These are phyloP conservation scores for Tribolium castaneum DNA, from an alignment of 1,140 invertebrate genomes.

Conservation along the genomic window DNA sequence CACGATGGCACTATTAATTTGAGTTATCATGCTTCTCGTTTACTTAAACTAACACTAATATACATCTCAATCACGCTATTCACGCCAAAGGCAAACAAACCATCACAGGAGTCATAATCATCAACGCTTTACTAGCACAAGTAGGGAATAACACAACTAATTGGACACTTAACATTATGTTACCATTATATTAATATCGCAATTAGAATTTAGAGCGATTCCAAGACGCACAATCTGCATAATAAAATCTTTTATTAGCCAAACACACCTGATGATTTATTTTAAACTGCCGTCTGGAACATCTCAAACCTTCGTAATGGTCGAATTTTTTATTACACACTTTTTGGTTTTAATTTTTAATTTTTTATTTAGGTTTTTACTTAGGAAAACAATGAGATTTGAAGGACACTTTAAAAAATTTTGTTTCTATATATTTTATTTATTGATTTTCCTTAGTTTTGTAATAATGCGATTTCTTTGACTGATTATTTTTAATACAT, in stretches of 20 bases:
- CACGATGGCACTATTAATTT: not conserved
- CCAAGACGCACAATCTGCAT: not conserved
- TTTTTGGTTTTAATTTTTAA: too few species aligned
- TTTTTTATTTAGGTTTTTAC: too few species aligned
- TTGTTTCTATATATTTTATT: too few species aligned
- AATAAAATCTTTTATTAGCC: not conserved
- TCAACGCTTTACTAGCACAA: not conserved
- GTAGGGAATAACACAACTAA: not conserved
- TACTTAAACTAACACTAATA: not conserved
- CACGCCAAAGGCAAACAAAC: conserved; percentile 12
- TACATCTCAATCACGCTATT: conserved; percentile 1
- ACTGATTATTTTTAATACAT: too few species aligned
- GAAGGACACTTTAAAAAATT: too few species aligned
- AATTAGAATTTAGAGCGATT: not conserved
- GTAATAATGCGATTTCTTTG: too few species aligned
- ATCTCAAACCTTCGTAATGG: too few species aligned
- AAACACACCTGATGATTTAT: not conserved
- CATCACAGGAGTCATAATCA: conserved; percentile 17
- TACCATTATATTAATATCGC: not conserved
- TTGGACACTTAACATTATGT: not conserved
- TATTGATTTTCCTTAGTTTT: too few species aligned
- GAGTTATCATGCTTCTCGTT: not conserved
- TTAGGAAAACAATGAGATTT: too few species aligned
- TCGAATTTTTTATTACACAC: too few species aligned
- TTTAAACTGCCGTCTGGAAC: too few species aligned